Base-by-base conservation (phyloP, 2,888 invertebrate genomes). In the Itoplectis maculator region DNA sequence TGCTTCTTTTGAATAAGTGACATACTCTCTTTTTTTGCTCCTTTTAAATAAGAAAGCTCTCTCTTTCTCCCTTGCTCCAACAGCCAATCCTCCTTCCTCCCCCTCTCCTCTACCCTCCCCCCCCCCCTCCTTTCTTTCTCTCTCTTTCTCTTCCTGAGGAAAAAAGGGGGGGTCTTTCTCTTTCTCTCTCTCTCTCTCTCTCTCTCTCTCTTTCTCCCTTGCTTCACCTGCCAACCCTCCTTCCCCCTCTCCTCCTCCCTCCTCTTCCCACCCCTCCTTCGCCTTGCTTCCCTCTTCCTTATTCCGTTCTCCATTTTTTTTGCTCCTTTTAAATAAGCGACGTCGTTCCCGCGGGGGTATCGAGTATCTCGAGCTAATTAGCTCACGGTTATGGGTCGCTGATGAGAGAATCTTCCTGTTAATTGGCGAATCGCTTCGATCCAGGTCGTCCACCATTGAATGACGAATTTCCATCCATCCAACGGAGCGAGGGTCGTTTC, bases 321-420 rank as follows among this genome's bases (percentile, higher is more conserved):
- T 5, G 29, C 13, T n/a, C 42, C 35, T 68, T 49, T 73, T 61
- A 35, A 23, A 45, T 37, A n/a, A 69, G n/a, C 45, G 56, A 45
- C 73, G 18, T 23, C 49, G 29, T 68, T 68, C 13, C 42, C 11
- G 15, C 7, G 45, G 11, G 45, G 37, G 40, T 29, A 35, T 37
- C 11, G 47, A 15, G 8, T 42, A 51, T 56, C 37, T 49, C 66
- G 68, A 18, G 73, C 49, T 79, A 79, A 79, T 79, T 73, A 68
- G 66, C 68, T 79, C 79, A 61, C 47, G 73, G 59, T 78, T 72
- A 78, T 78, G 65, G 54, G 70, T 65, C 65, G 63, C 51, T 78
- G 78, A 78, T 78, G 65, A 78, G 65, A 65, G 56, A 78, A 78
- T 78, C 72, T 72, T 47, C 78, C 68, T 68, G 73, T 73, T 79